Evolutionary conservation across 2,888 invertebrate genomes (phyloP).

Genomic region (Cataglyphis altisquamis): DNA sequence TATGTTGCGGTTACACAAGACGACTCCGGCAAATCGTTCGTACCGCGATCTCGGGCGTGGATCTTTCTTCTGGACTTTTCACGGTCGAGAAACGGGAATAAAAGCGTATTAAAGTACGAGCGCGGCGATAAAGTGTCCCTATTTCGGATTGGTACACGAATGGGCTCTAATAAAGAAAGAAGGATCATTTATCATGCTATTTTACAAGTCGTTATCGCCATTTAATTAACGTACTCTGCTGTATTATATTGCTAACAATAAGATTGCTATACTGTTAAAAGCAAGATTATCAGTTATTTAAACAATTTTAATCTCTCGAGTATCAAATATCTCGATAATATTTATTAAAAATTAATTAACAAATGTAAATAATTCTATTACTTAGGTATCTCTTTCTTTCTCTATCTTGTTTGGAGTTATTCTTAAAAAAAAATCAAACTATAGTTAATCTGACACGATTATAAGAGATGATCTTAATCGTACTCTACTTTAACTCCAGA

Average conservation of each 20-base stretch:
- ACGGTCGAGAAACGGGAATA: conserved; percentile 64
- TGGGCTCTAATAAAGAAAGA: conserved; percentile 27
- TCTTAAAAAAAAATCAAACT: background rate
- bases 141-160: conserved; percentile 42
- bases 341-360: background rate
- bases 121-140: conserved; percentile 66
- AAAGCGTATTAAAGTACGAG: conserved; percentile 62
- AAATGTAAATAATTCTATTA: background rate
- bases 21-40: conserved; percentile 68
- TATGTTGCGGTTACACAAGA: conserved; percentile 71
- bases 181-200: conserved; percentile 40
- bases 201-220: conserved; percentile 20
- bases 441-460: background rate
- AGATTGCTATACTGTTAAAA: background rate
- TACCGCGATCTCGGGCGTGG: conserved; percentile 63
- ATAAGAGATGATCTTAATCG: conserved; percentile 8
- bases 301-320: background rate
- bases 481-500: background rate
- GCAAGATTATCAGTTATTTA: background rate
- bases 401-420: background rate
- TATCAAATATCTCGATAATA: background rate
- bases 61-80: conserved; percentile 67
- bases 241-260: background rate
- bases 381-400: background rate
- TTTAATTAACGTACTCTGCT: conserved; percentile 34